These are phyloP conservation scores for Pangasius krempfi DNA, from an alignment of 2,797 vertebrate genomes.

Conservation along the genomic window DNA sequence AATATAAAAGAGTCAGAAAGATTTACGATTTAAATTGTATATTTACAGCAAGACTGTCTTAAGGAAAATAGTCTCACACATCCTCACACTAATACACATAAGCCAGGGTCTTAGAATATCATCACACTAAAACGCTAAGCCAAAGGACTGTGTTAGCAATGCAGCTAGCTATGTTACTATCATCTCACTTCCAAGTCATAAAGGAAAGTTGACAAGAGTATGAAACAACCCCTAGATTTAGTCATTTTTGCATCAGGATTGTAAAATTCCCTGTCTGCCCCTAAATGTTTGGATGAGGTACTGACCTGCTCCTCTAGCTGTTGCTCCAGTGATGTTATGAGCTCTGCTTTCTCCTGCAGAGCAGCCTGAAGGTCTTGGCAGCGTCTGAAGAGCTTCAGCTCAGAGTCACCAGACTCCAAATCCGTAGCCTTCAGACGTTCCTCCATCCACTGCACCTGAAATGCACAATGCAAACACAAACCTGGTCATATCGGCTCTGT, in stretches of 20 bases:
- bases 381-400: conserved; percentile 84
- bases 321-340: conserved; percentile 85
- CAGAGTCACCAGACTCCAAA: conserved; percentile 85
- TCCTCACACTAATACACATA: background rate
- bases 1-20: background rate
- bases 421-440: conserved; percentile 91
- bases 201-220: background rate
- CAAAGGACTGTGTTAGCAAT: background rate
- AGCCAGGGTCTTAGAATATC: background rate
- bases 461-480: conserved; percentile 12
- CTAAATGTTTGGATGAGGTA: background rate
- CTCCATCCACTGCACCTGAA: conserved; percentile 94
- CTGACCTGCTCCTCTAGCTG: conserved; percentile 94
- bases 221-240: background rate
- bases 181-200: background rate
- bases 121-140: background rate
- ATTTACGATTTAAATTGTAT: background rate
- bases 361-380: conserved; percentile 89
- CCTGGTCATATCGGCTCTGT: background rate
- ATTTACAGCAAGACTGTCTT: background rate
- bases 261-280: background rate
- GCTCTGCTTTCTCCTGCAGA: conserved; percentile 89
- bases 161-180: background rate
- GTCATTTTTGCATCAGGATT: background rate
- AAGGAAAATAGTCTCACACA: background rate